Evolutionary conservation across 2,797 vertebrate species (phyloP), one percentile per base, ranked within the genome.

Genomic region (Chaenodraco wilsoni): DNA sequence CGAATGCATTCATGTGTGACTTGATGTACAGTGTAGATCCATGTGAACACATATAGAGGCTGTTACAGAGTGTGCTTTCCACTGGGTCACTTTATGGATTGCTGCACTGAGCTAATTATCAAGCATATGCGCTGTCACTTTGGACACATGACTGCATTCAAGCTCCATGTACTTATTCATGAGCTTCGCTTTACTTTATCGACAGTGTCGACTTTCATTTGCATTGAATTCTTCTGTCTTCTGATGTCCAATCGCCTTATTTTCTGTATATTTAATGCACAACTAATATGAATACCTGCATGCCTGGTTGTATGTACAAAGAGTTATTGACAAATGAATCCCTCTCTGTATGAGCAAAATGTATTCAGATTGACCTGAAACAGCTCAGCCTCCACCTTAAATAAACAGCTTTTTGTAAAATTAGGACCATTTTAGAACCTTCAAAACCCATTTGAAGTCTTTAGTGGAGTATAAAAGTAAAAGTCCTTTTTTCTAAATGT

Each of bases 131-230:
- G 40, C 61, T 31, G 67, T 62, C 61, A 48, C 61, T 70, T 46
- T 71, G 9, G 10, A 55, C 62, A 66, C 23, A 23, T 11, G n/a
- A 55, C 68, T 44, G 45, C 54, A 59, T 74, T 48, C 72, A 72
- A 5, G 50, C 77, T 46, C 71, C 56, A 67, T 74, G 74, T 33
- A 31, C 81, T 79, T 62, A 81, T 72, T 84, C 73, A 80, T 44
- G 52, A 84, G 58, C 51, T 37, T 52, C 31, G 44, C 52, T 61
- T 70, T 41, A 45, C 6, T 55, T 60, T 54, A 19, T 3, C 3
- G 11, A 43, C 16, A 5, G 19, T 2, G 44, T 37, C 2, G 5
- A 57, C 49, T 11, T 51, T 60, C 3, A 46, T 69, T 72, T 62
- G 69, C 55, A 70, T 70, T 37, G n/a, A 5, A 61, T 68, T 65